Evolutionary conservation across 1,140 invertebrate genomes (phyloP).

Genomic region (Colletes gigas): DNA sequence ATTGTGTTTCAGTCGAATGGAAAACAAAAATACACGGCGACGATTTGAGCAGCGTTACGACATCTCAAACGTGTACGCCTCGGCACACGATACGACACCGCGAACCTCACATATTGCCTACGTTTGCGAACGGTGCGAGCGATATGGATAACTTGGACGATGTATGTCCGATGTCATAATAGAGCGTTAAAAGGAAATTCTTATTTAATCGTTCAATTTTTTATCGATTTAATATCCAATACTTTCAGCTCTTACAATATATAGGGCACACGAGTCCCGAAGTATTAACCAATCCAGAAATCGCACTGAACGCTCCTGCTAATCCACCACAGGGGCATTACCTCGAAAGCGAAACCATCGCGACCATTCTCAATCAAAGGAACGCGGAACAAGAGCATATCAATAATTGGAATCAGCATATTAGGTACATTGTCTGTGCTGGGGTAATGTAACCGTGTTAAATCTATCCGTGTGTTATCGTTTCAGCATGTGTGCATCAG

Average conservation of each 20-base stretch:
- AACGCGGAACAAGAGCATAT: constrained; percentile 89
- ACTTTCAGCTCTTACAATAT: constrained; percentile 90
- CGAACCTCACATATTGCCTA: constrained; percentile 88
- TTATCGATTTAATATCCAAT: background rate
- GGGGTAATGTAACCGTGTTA: too few species aligned
- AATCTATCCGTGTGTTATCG: background rate
- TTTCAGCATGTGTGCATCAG: constrained; percentile 71
- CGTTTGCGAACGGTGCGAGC: constrained; percentile 90
- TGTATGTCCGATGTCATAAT: constrained; percentile 82
- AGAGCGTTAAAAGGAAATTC: too few species aligned
- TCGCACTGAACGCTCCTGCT: constrained; percentile 87
- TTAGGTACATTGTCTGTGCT: constrained; percentile 59
- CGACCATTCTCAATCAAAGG: constrained; percentile 90
- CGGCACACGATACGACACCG: constrained; percentile 87
- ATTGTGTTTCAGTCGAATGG: constrained; percentile 65
- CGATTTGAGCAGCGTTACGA: constrained; percentile 72
- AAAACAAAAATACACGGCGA: constrained; percentile 66
- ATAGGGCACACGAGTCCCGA: constrained; percentile 96
- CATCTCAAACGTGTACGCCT: constrained; percentile 79
- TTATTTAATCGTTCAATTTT: background rate
- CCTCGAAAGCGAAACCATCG: constrained; percentile 91
- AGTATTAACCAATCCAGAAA: constrained; percentile 87
- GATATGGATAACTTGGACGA: constrained; percentile 97
- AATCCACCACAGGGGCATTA: constrained; percentile 85
- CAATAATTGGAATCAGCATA: constrained; percentile 78